Base-by-base conservation (phyloP, 2,797 vertebrate species). In the Schizopygopsis malacanthus region DNA sequence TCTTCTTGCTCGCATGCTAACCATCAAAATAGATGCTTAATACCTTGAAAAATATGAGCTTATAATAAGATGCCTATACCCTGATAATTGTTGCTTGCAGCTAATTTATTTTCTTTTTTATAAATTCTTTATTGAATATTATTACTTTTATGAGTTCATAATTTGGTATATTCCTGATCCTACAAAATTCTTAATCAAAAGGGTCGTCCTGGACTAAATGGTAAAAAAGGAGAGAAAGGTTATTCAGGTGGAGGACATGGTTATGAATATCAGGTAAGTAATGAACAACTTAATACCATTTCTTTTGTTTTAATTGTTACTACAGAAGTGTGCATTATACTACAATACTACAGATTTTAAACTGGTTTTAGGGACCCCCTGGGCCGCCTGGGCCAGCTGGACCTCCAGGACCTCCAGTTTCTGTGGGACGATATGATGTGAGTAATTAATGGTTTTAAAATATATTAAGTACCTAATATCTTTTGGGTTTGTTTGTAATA, bases 151-250 rank as follows among this genome's bases (percentile, higher is more conserved):
- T 16, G 5, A 52, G 50, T 52, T 52, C 15, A 45, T 61, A 25
- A 78, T 25, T 39, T 4, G 20, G 43, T 79, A 77, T 25, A 20
- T 50, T 47, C 41, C 47, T 90, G 41, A 82, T 83, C 12, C 6
- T 67, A 70, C 4, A 16, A 81, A 25, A 20, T 63, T 54, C 47
- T 63, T 90, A 39, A 84, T 86, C 13, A 12, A 75, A n/a, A 99
- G 98, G 98, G 98, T 79, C 97, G 98, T 50, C 97, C 98, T 0
- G 98, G 98, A 16, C 93, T 98, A 90, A 98, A 99, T 0, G 98
- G 97, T 2, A 85, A 91, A 90, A 97, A 94, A 90, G 98, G 98
- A 0, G 95, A 96, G 88, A 98, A 96, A 87, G 98, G 98, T 0
- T 97, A 97, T 61, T 93, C 95, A 0, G 93, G 94, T 2, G 85